Percentiles rank a stretch among this genome's conserved stretches.
phyloP scores from a whole-genome alignment of 2,888 invertebrate genomes.

The Peribatodes rhomboidaria region DNA sequence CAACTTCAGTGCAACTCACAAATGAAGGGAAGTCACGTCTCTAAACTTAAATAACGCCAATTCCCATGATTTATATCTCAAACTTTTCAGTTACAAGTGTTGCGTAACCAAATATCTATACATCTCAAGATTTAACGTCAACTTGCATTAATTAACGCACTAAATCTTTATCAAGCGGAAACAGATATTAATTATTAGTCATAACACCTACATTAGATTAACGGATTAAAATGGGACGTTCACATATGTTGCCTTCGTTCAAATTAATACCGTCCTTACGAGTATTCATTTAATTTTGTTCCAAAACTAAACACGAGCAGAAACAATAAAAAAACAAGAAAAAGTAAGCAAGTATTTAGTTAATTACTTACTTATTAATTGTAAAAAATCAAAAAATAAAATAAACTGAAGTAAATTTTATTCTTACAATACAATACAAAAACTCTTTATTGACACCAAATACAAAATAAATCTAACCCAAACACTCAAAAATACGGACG shows the following conservation, averaged over 20 bases:
- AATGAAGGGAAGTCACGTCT: slow-evolving; percentile 29
- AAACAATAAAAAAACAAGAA: background rate
- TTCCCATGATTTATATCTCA: slow-evolving; percentile 24
- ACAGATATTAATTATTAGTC: slow-evolving; percentile 24
- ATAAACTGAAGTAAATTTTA: no score
- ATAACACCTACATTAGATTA: slow-evolving; percentile 19
- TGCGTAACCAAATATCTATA: slow-evolving; percentile 24
- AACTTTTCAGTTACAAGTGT: slow-evolving; percentile 41
- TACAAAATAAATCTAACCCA: no score
- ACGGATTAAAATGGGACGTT: slow-evolving; percentile 11
- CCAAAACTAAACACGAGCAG: no score
- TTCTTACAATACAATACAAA: no score
- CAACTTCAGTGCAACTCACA: slow-evolving; percentile 19
- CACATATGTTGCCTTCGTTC: slow-evolving; percentile 21
- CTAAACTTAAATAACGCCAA: slow-evolving; percentile 15
- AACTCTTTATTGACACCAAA: no score
- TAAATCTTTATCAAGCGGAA: slow-evolving; percentile 34
- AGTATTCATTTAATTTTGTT: no score
- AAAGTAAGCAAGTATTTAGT: no score
- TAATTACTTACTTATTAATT: no score
- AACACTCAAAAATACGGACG: no score
- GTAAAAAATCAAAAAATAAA: no score
- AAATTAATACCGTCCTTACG: slow-evolving; percentile 12
- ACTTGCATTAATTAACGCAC: slow-evolving; percentile 23
- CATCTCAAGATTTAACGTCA: slow-evolving; percentile 21